Percentiles rank a stretch among this genome's conserved stretches.
phyloP scores from a whole-genome alignment of 2,888 invertebrate genomes.

The Caenorhabditis afra region DNA sequence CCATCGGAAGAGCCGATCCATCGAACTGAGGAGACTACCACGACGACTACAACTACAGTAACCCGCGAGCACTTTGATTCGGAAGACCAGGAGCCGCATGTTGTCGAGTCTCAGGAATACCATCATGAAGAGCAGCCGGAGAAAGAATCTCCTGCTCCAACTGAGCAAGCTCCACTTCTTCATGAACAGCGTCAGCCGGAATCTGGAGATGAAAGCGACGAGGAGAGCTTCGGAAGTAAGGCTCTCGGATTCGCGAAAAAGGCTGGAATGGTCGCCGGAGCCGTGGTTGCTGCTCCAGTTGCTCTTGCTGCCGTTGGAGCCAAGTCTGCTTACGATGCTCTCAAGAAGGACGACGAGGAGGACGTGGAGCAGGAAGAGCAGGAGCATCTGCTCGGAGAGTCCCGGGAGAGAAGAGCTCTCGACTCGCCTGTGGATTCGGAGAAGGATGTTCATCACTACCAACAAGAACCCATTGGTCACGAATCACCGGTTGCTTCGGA shows the following conservation, averaged over 20 bases:
- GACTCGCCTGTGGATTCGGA: not conserved
- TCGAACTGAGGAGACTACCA: not conserved
- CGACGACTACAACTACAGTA: slow-evolving; percentile 39
- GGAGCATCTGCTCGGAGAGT: slow-evolving; percentile 17
- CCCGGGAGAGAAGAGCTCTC: not conserved
- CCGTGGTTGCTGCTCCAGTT: slow-evolving; percentile 69
- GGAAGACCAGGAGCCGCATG: slow-evolving; percentile 20
- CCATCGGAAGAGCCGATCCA: not conserved
- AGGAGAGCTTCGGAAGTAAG: slow-evolving; percentile 53
- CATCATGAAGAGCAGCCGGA: slow-evolving; percentile 20
- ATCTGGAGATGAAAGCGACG: slow-evolving; percentile 40
- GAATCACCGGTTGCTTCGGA: too few relatives aligned
- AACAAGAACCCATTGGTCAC: too few relatives aligned
- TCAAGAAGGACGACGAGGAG: slow-evolving; percentile 60
- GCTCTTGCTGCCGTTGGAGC: slow-evolving; percentile 70
- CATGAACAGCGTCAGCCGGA: slow-evolving; percentile 30
- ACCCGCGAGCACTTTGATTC: slow-evolving; percentile 29
- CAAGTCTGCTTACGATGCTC: slow-evolving; percentile 67
- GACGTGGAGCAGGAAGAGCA: slow-evolving; percentile 32
- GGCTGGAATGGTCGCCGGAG: slow-evolving; percentile 70
- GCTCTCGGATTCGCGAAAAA: slow-evolving; percentile 64
- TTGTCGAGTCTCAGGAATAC: slow-evolving; percentile 8
- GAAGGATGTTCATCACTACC: not conserved
- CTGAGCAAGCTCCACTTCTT: slow-evolving; percentile 28
- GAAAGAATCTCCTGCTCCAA: slow-evolving; percentile 1